These are phyloP conservation scores for Brachionus manjavacas DNA, from an alignment of 1,140 invertebrate species.

Conservation along the genomic window DNA sequence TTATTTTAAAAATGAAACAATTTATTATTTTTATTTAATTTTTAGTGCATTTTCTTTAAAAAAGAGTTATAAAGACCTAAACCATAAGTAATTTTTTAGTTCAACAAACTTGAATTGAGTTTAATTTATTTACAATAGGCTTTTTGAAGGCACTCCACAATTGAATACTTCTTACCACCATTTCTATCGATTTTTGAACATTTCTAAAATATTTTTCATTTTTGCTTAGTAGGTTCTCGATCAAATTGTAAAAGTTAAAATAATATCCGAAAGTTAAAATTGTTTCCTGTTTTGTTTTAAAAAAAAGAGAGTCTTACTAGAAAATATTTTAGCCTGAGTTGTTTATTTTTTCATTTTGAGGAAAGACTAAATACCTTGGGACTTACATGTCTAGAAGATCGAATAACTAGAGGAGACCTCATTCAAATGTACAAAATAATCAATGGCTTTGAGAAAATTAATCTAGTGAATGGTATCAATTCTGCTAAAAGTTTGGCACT, in stretches of 20 bases:
- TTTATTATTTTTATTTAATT: too few species aligned
- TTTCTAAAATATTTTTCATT: neutral
- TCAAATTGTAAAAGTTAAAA: neutral
- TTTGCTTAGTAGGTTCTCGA: neutral
- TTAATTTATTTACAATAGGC: neutral
- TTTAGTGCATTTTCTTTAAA: too few species aligned
- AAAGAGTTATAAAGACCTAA: too few species aligned
- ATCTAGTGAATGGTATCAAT: too few species aligned
- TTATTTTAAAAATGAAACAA: too few species aligned
- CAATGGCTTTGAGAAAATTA: too few species aligned
- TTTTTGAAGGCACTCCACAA: neutral
- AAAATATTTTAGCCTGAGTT: too few species aligned
- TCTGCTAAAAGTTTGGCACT: too few species aligned
- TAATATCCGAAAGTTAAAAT: neutral
- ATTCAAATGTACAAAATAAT: neutral
- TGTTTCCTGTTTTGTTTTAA: neutral
- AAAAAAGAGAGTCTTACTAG: neutral
- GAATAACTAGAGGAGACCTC: neutral
- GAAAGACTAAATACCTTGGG: too few species aligned
- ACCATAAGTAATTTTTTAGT: neutral
- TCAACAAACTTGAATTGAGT: neutral
- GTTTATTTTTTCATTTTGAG: too few species aligned
- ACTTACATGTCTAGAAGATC: neutral
- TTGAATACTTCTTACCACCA: neutral
- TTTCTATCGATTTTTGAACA: neutral